Conservation (phyloP, 2,888 invertebrate genomes). For the Macrosoma leucophasiata region DNA sequence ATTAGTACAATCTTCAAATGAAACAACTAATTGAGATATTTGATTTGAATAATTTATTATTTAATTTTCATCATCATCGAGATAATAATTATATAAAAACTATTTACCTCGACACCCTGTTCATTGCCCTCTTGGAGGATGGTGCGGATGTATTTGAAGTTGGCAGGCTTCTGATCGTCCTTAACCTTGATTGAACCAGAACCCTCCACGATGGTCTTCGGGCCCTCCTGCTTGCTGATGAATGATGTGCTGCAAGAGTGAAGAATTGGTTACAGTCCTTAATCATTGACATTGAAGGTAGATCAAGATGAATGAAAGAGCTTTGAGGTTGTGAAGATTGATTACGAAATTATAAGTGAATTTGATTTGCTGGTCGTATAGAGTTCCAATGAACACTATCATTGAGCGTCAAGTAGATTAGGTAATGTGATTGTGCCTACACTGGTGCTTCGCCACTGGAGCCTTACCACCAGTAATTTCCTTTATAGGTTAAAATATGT, state of each 20-base stretch:
- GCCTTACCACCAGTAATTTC: too few relatives aligned
- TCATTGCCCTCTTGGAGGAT: slow-evolving; percentile 80
- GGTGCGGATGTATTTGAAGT: slow-evolving; percentile 83
- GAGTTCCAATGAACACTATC: too few relatives aligned
- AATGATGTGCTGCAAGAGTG: slow-evolving; percentile 75
- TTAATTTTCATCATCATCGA: neutral
- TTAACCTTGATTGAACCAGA: slow-evolving; percentile 82
- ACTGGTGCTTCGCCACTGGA: too few relatives aligned
- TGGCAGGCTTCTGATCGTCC: slow-evolving; percentile 80
- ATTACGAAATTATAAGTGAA: too few relatives aligned
- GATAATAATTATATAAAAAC: neutral
- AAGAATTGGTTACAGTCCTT: too few relatives aligned
- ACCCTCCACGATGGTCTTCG: slow-evolving; percentile 84
- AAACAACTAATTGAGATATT: too few relatives aligned
- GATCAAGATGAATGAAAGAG: too few relatives aligned
- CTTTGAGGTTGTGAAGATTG: too few relatives aligned
- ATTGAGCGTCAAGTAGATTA: too few relatives aligned
- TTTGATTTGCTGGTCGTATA: too few relatives aligned
- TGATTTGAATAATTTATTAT: neutral
- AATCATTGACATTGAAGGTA: too few relatives aligned
- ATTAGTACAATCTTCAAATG: neutral
- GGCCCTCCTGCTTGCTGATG: slow-evolving; percentile 81
- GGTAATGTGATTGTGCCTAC: too few relatives aligned
- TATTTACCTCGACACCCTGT: slow-evolving; percentile 75
- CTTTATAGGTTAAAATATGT: neutral